phyloP scores from a whole-genome alignment of 2,797 vertebrate species.

The Nasua narica region DNA sequence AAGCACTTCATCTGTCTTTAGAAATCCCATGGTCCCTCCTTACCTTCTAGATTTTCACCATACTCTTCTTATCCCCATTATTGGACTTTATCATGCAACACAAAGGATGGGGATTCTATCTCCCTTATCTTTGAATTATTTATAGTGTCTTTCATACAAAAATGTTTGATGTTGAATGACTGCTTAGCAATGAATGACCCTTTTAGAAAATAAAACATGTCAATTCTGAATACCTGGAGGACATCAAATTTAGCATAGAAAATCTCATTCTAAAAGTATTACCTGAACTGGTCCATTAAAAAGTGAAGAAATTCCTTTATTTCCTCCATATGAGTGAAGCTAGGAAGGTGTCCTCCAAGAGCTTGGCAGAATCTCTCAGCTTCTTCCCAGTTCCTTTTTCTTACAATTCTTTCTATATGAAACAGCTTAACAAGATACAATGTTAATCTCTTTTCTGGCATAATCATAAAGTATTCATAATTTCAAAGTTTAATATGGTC shows the following conservation, averaged over 20 bases:
- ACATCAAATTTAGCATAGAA: background rate
- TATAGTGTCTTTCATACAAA: background rate
- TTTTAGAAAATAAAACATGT: background rate
- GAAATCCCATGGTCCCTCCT: background rate
- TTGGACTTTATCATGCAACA: background rate
- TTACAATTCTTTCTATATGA: constrained; percentile 90
- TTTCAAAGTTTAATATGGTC: background rate
- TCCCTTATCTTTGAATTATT: background rate
- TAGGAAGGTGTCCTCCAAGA: constrained; percentile 92
- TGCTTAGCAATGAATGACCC: background rate
- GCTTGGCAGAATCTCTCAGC: constrained; percentile 93
- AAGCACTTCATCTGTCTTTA: background rate
- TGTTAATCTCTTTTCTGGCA: constrained; percentile 91
- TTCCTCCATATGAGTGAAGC: constrained; percentile 88
- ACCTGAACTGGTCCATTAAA: constrained; percentile 90
- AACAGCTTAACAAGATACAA: constrained; percentile 87
- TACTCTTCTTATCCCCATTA: background rate
- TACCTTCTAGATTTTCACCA: background rate
- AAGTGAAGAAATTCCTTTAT: constrained; percentile 87
- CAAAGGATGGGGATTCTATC: background rate
- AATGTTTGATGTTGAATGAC: background rate
- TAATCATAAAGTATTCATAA: constrained; percentile 62
- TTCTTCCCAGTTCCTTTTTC: constrained; percentile 95
- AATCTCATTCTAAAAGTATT: constrained; percentile 53
- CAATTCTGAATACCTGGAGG: background rate